Evolutionary conservation across 1,140 invertebrate genomes (phyloP), one percentile per base, ranked within the genome.

Genomic region (Rhagoletis pomonella): DNA sequence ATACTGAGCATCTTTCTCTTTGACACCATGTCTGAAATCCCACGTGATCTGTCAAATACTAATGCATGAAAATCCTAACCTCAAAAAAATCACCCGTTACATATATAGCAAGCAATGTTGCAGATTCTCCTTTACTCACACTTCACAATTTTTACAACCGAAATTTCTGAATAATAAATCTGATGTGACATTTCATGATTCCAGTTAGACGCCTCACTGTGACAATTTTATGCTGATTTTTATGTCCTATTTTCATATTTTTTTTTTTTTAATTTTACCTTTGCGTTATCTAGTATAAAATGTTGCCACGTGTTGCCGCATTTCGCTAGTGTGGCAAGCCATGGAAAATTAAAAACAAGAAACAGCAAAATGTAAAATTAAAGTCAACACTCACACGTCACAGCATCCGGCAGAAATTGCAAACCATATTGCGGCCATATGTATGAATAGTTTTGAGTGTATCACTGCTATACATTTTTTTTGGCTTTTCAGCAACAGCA

Each of bases 151-250:
- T 55, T 55, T 55, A 2, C n/a, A 2, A 10, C 17, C 47, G 29
- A 19, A 81, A 19, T 19, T 81, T 55, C 55, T 81, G 47, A 19
- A 81, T 81, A 55, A 81, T 81, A 81, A 81, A 81, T 81, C 50
- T 81, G 73, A 17, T 55, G 47, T 81, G 73, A 81, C 73, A 58
- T 55, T 81, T 81, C 50, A 17, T 81, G 73, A 81, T 81, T 81
- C 17, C 73, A 81, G 73, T 81, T 81, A 81, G 73, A 81, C 73
- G 55, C 73, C 73, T 81, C 47, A 58, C 73, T 19, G n/a, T 19
- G 47, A 81, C 44, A 81, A 77, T 44, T 29, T 29, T 62, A 14
- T 62, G 7, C 60, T 62, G 60, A 62, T 62, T 62, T 62, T 62
- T 62, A 29, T 29, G 29, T 29, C 29, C 29, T 29, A 29, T 62